phyloP scores from a whole-genome alignment of 2,797 vertebrate species.

The Acipenser transmontanus region DNA sequence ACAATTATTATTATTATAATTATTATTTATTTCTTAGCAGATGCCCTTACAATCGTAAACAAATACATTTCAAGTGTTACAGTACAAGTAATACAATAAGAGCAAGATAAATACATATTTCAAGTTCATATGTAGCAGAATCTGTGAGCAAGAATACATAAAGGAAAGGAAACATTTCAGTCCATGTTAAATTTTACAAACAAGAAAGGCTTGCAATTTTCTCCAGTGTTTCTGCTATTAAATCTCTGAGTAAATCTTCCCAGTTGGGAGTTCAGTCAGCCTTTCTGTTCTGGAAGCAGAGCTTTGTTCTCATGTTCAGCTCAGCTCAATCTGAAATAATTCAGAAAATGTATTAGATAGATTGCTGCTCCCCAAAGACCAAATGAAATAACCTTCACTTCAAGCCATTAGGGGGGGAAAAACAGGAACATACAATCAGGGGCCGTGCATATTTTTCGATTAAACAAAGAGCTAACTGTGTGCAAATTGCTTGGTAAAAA shows the following conservation, averaged over 20 bases:
- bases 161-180: too few relatives aligned
- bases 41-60: too few relatives aligned
- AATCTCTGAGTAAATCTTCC: conserved; percentile 79
- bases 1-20: too few relatives aligned
- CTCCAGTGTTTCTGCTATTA: conserved; percentile 62
- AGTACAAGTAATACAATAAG: too few relatives aligned
- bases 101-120: too few relatives aligned
- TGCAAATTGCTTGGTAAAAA: conserved; percentile 66
- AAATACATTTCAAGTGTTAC: too few relatives aligned
- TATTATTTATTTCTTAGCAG: too few relatives aligned
- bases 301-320: conserved; percentile 80
- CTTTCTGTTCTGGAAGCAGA: conserved; percentile 53
- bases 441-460: conserved; percentile 69
- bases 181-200: too few relatives aligned
- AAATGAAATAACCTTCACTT: conserved; percentile 80
- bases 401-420: conserved; percentile 66
- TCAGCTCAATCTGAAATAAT: conserved; percentile 78
- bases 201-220: not conserved
- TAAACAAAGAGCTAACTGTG: conserved; percentile 71
- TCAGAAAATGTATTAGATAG: conserved; percentile 81
- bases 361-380: conserved; percentile 73
- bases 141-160: too few relatives aligned
- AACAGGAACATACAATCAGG: conserved; percentile 65
- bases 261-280: conserved; percentile 64
- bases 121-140: too few relatives aligned